Conservation (phyloP, 2,113 vertebrate genomes). For the Isichthys henryi region DNA sequence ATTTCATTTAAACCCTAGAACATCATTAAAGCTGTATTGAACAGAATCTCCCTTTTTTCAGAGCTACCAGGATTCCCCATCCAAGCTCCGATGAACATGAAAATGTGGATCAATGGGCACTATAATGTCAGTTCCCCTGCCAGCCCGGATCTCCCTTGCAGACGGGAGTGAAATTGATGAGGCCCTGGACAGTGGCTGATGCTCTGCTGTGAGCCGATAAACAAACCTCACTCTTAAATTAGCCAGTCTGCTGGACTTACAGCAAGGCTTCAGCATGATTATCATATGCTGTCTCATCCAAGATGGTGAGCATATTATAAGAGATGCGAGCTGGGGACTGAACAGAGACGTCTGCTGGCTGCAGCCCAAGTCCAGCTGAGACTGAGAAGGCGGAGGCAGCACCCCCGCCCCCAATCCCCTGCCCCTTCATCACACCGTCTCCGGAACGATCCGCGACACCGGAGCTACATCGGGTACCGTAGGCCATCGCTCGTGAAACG, state of each 20-base stretch:
- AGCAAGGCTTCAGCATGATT: constrained; percentile 52
- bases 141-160: constrained; percentile 23
- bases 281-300: constrained; percentile 50
- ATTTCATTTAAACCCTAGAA: neutral
- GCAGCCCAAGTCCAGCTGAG: neutral
- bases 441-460: neutral
- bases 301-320: constrained; percentile 56
- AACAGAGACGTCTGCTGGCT: constrained; percentile 40
- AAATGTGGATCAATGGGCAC: constrained; percentile 43
- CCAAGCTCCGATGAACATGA: constrained; percentile 37
- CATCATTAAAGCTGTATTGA: neutral
- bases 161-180: constrained; percentile 35
- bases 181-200: constrained; percentile 18
- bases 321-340: constrained; percentile 39
- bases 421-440: neutral
- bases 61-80: constrained; percentile 30
- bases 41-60: neutral
- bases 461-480: neutral
- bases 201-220: constrained; percentile 36
- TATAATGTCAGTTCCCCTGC: constrained; percentile 28
- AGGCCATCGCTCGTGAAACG: neutral
- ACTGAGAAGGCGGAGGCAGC: neutral
- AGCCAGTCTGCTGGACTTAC: constrained; percentile 56
- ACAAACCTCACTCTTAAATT: constrained; percentile 51
- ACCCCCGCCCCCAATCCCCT: neutral